Base-by-base conservation (phyloP, 2,888 invertebrate species). In the Acanthosepion esculentum region DNA sequence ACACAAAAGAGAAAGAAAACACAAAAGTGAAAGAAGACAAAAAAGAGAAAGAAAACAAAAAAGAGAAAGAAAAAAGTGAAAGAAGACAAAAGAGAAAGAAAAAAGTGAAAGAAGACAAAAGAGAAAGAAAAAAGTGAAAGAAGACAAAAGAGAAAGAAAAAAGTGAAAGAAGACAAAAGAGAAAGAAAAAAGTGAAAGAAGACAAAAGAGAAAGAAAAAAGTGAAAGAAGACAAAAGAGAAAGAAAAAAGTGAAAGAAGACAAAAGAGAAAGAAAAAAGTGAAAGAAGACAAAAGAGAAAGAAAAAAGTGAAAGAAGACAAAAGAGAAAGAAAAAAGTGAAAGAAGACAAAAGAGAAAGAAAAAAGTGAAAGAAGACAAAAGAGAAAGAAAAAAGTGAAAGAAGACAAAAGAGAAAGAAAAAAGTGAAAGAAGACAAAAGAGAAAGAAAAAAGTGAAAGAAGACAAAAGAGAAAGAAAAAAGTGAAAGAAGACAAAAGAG, bases 1-100 rank as follows among this genome's bases (percentile, higher is more conserved):
- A 5, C 0, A 20, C 23, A 59, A 0, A 18, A 20, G 10, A 18
- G n/a, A 8, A n/a, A 12, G 29, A n/a, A n/a, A n/a, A 5, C 0
- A 20, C 23, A 59, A 0, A 18, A 20, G 10, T 1, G n/a, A 8
- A n/a, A 7, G 2, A 78, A 10, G n/a, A n/a, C 1, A 18, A 10
- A n/a, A n/a, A 10, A 18, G 18, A 33, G n/a, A 78, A 33, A 4
- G 2, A n/a, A 5, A n/a, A 78, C 33, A 33, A 41, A 2, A 41
- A 2, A 41, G 3, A 41, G 2, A 41, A 41, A 41, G 3, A 3
- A 55, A 18, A 55, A 55, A n/a, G n/a, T n/a, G n/a, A 4, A 55
- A 15, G 18, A 55, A 20, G 10, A 55, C 0, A 55, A 55, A 20
- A 4, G 0, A 18, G 18, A 1, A 15, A 4, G 18, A 15, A 20